These are phyloP conservation scores for Pogona vitticeps DNA, from an alignment of 2,113 vertebrate species.

Conservation along the genomic window DNA sequence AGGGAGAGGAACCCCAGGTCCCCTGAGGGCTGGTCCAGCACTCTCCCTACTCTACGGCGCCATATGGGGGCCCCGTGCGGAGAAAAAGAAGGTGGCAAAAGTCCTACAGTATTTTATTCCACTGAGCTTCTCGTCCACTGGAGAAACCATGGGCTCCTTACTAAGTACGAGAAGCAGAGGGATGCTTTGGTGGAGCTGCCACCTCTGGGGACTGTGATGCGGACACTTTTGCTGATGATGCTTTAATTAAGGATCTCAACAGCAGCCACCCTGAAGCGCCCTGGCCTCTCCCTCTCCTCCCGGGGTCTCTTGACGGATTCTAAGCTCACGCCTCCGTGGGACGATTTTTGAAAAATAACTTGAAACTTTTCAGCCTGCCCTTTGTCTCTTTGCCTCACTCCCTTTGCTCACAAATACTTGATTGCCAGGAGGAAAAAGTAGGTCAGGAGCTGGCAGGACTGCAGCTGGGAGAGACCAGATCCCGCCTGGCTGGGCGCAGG, in stretches of 20 bases:
- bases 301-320: no score
- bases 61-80: not conserved
- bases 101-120: accelerated
- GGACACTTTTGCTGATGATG: accelerated
- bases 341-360: constrained; percentile 23
- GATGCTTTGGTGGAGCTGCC: not conserved
- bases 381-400: constrained; percentile 33
- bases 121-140: no score
- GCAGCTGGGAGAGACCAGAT: constrained; percentile 2
- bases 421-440: constrained; percentile 58
- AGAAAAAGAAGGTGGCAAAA: not conserved
- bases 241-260: not conserved
- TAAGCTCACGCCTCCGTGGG: not conserved
- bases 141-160: accelerated
- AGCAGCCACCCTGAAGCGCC: not conserved
- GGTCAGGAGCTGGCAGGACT: constrained; percentile 48
- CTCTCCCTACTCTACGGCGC: not conserved
- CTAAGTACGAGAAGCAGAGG: accelerated
- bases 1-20: no score
- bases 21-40: no score
- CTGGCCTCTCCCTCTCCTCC: not conserved
- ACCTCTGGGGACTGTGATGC: accelerated
- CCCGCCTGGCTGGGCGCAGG: constrained; percentile 17
- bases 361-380: constrained; percentile 30
- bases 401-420: constrained; percentile 53